Base-by-base conservation (phyloP, 2,113 vertebrate genomes). In the Lagopus leucura region DNA sequence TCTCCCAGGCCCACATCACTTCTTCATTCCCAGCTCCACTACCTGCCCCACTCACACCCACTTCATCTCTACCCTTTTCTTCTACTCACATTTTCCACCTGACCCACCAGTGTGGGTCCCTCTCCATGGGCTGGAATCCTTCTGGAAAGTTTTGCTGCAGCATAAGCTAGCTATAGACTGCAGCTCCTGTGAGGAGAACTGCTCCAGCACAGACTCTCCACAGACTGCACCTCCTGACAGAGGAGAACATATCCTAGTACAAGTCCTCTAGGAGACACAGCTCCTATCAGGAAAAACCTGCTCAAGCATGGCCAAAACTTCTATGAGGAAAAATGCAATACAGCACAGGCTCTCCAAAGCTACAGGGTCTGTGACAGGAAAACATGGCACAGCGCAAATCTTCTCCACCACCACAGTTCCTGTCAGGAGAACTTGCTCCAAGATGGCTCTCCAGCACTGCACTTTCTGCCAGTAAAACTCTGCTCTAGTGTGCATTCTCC, bases 1-100 rank as follows among this genome's bases (percentile, higher is more conserved):
- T 75, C 47, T 36, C 9, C 15, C 11, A 1, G 2, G 10, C 16
- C n/a, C 47, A 57, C 2, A 16, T 88, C 38, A 61, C 6, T 38
- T 16, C 36, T 73, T 43, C 43, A 70, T 81, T 81, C 45, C 18
- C 40, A 70, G 24, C 45, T 40, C 15, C 11, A 19, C n/a, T n/a
- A 4, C 14, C 80, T 73, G 20, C 9, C 24, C 4, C 19, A 61
- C 2, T 10, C 19, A 63, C 0, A 0, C 20, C 7, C 13, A 43
- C 20, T 13, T 17, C 30, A 24, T 57, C 71, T 55, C 34, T 61
- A 5, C 14, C 14, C 81, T 36, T 63, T 15, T 30, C 45, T 69
- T 18, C 16, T 50, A 28, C 83, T 91, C 34, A 89, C 47, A 10
- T 82, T 82, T 89, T 67, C 30, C 20, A 14, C 6, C 1, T 2